These are phyloP conservation scores for Scarus forsteni DNA, from an alignment of 2,797 vertebrate genomes.

Conservation along the genomic window DNA sequence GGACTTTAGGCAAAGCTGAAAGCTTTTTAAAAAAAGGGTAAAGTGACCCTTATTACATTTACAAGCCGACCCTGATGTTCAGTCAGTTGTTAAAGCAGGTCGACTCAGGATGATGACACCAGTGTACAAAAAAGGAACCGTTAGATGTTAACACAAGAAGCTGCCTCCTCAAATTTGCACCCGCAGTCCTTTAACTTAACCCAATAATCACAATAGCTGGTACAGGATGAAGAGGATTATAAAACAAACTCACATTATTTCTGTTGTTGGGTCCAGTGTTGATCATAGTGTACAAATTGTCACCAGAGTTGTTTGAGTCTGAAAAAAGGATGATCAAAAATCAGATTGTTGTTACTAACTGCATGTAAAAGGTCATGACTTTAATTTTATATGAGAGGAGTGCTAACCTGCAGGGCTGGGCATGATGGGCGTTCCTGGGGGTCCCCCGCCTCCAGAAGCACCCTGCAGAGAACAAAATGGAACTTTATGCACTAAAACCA, in stretches of 20 bases:
- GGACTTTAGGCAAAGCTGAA: too few relatives aligned
- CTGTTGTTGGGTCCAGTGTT: conserved; percentile 98
- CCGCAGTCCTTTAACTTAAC: neutral
- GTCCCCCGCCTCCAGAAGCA: conserved; percentile 96
- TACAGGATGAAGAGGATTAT: neutral
- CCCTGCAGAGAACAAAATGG: conserved; percentile 82
- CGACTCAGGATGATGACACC: too few relatives aligned
- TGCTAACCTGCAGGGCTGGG: conserved; percentile 95
- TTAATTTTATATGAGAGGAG: neutral
- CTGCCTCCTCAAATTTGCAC: neutral
- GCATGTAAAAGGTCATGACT: neutral
- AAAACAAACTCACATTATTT: conserved; percentile 90
- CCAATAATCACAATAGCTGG: too few relatives aligned
- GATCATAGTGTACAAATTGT: conserved; percentile 99
- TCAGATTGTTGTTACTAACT: neutral
- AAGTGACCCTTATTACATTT: conserved; percentile 1
- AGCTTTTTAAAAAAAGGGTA: neutral
- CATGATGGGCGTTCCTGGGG: conserved; percentile 98
- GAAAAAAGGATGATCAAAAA: conserved; percentile 27
- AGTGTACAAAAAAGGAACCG: neutral
- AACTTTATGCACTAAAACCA: conserved; percentile 1
- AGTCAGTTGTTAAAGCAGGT: too few relatives aligned
- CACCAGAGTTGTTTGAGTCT: conserved; percentile 99
- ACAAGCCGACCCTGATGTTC: too few relatives aligned
- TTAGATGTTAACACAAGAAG: neutral